Base-by-base conservation (phyloP, 2,888 invertebrate genomes). In the Tetragonisca angustula region DNA sequence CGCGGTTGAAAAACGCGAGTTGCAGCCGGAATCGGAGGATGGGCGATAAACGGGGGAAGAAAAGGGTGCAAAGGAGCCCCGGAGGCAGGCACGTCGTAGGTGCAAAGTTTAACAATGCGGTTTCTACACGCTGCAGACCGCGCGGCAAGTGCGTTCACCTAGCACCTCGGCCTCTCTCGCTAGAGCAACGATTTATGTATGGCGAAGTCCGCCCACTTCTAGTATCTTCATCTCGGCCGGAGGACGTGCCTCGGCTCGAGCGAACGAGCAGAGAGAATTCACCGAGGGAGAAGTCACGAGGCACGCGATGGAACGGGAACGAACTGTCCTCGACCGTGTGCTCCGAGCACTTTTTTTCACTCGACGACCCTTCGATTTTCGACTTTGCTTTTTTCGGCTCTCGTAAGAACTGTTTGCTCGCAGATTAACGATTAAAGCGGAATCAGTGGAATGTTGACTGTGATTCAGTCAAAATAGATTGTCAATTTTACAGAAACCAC, bases 191-290 rank as follows among this genome's bases (percentile, higher is more conserved):
- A 93, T 93, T 92, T 93, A 93, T 93, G 91, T 88, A 84, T 86
- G 84, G 79, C 80, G 85, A 86, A 92, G 89, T 91, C 91, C 93
- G 92, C 93, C 93, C 90, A 89, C 80, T 88, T 87, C 88, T 90
- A 89, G 93, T 93, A 93, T 93, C 93, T 93, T 93, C 92, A 93
- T 93, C 93, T 93, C 89, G 88, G 86, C 90, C 89, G 87, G 89
- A 91, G 91, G 91, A 92, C 90, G 90, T 87, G 87, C 82, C 84
- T 79, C 77, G 83, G 76, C 73, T 83, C 88, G 62, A 54, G 17
- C 32, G 54, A 71, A 76, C 78, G 24, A 64, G 72, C 64, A n/a
- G 9, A 49, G 24, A 52, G 52, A 43, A 43, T 43, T 32, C 62
- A n/a, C 50, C 56, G 56, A 52, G 19, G 21, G 27, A 21, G 36